Evolutionary conservation across 92 coral and sea anemone species (phyloP).

Genomic region (Parazoanthus darwini): DNA sequence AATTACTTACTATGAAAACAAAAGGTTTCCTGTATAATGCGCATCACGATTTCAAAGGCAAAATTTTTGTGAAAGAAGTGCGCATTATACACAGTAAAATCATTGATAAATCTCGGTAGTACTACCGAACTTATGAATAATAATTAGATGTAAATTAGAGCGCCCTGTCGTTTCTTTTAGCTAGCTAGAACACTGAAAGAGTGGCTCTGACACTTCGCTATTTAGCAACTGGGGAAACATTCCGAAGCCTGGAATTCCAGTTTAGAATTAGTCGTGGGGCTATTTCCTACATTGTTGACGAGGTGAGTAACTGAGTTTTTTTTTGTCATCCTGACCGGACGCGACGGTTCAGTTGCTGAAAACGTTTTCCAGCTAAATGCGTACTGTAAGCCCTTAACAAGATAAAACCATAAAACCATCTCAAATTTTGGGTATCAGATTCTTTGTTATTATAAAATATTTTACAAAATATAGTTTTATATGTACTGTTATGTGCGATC

Average conservation of each 20-base stretch:
- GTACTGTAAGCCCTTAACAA: constrained; percentile 7
- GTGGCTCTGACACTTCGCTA: constrained; percentile 18
- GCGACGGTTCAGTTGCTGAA: neutral
- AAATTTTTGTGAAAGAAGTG: too few species aligned
- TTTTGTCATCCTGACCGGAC: neutral
- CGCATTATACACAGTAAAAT: neutral
- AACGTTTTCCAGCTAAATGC: neutral
- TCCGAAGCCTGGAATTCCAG: constrained; percentile 36
- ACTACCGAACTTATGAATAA: too few species aligned
- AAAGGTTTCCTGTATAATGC: too few species aligned
- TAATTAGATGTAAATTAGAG: too few species aligned
- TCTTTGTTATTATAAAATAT: constrained; percentile 2
- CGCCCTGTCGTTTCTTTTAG: too few species aligned
- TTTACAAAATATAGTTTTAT: constrained; percentile 4
- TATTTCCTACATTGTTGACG: constrained; percentile 37
- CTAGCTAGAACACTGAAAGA: neutral
- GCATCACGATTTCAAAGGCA: too few species aligned
- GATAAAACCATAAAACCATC: constrained; percentile 20
- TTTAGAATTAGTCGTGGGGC: constrained; percentile 35
- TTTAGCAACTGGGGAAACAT: constrained; percentile 21
- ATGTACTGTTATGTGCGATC: constrained; percentile 7
- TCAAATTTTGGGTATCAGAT: constrained; percentile 27
- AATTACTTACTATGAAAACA: too few species aligned
- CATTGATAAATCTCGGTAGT: too few species aligned
- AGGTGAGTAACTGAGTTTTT: neutral